phyloP scores from a whole-genome alignment of 2,113 vertebrate species.

The Seriola dumerili region DNA sequence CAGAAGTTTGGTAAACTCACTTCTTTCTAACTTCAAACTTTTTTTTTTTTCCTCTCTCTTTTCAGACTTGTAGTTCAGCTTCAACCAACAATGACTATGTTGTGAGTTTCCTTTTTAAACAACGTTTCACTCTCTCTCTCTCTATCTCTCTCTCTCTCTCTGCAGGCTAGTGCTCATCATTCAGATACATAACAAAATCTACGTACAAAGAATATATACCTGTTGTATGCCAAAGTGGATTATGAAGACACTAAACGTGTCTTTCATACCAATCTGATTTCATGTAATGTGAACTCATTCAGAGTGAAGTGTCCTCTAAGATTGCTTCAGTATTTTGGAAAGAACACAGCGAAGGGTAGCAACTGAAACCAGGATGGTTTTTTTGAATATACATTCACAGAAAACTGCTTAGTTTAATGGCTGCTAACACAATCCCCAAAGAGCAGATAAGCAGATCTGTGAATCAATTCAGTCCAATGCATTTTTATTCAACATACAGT shows the following conservation, averaged over 20 bases:
- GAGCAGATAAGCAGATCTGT: neutral
- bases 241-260: neutral
- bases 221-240: neutral
- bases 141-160: neutral
- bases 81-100: no score
- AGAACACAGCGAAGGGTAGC: neutral
- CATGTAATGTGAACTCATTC: no score
- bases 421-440: conserved; percentile 8
- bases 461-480: neutral
- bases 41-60: no score
- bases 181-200: neutral
- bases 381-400: neutral
- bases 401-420: neutral
- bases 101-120: no score
- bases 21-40: no score
- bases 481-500: neutral
- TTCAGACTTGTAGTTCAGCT: no score
- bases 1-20: no score
- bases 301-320: neutral
- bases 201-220: no score
- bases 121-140: no score
- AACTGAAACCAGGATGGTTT: neutral
- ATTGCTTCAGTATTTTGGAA: neutral
- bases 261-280: no score
- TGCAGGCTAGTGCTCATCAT: neutral